These are phyloP conservation scores for Ciona savignyi DNA, from an alignment of 23 tunicate species.

Conservation along the genomic window DNA sequence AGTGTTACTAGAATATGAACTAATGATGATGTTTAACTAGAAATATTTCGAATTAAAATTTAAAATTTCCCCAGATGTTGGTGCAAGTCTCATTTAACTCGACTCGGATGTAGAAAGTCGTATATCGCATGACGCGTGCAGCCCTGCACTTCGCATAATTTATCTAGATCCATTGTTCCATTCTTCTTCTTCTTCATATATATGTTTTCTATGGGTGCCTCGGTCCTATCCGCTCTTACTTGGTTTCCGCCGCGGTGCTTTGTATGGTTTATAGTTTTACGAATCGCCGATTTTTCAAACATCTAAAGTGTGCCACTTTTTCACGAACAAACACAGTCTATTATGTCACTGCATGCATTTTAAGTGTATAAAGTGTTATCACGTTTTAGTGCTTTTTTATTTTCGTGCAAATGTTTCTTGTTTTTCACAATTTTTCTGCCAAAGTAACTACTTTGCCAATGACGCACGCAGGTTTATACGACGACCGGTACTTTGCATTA, in stretches of 20 bases:
- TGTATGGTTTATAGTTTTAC: neutral
- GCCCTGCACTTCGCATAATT: neutral
- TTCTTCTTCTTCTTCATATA: neutral
- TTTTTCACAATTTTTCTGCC: slow-evolving; percentile 1
- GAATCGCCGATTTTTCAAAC: neutral
- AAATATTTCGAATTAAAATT: too few relatives aligned
- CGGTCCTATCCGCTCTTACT: neutral
- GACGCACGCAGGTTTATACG: neutral
- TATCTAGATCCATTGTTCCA: neutral
- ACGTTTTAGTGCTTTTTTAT: neutral
- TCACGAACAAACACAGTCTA: neutral
- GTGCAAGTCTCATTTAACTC: neutral
- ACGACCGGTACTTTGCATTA: neutral
- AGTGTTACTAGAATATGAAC: too few relatives aligned
- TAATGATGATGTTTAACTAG: too few relatives aligned
- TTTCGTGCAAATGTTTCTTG: neutral
- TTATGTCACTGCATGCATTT: neutral
- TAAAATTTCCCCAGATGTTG: neutral
- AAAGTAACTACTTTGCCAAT: neutral
- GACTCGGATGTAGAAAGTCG: too few relatives aligned
- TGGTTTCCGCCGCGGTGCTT: neutral
- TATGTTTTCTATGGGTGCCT: neutral
- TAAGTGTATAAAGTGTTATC: too few relatives aligned
- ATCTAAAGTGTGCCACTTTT: neutral
- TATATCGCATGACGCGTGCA: neutral